Base-by-base conservation (phyloP, 1,140 invertebrate species). In the Ostrea denselamellosa region DNA sequence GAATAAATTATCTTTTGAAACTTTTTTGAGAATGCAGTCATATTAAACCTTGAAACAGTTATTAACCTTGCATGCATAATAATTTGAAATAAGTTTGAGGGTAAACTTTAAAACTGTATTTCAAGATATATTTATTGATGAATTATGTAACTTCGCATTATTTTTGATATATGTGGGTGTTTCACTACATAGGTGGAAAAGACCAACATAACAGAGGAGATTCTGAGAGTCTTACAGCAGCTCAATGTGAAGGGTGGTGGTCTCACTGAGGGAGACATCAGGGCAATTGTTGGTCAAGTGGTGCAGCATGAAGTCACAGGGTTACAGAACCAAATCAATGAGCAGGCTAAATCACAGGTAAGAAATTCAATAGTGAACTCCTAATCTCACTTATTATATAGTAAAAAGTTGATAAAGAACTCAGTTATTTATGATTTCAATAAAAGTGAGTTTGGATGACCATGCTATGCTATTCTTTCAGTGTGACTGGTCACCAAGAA, bases 291-390 rank as follows among this genome's bases (percentile, higher is more conserved):
- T 14, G 25, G 68, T 22, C 8, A 77, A 25, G 9, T 77, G 25
- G 68, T 77, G 25, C 8, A 77, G 68, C 68, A 17, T 25, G 68
- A 77, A 14, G 68, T 77, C 68, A 77, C 25, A 10, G 68, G 68
- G 68, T 5, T 77, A 28, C 68, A 77, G 25, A 25, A 77, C 8
- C 22, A 25, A 9, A 77, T 77, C 25, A 34, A 22, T 14, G 68
- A 77, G 28, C 68, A 77, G 14, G 8, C 68, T 14, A 8, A 77
- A 14, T 10, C 68, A 25, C 22, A 77, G 68, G 68, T 77, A 9
- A 34, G 68, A 28, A 22, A 62, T 17, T 62, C 56, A 81, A 44
- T 44, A 5, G 34, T 44, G 2, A 44, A 44, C 34, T 44, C 5
- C 1, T 44, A 44, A 44, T 44, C 34, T 44, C 34, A 44, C 34